Evolutionary conservation across 23 tunicate genomes (phyloP).

Genomic region (Oikopleura dioica): DNA sequence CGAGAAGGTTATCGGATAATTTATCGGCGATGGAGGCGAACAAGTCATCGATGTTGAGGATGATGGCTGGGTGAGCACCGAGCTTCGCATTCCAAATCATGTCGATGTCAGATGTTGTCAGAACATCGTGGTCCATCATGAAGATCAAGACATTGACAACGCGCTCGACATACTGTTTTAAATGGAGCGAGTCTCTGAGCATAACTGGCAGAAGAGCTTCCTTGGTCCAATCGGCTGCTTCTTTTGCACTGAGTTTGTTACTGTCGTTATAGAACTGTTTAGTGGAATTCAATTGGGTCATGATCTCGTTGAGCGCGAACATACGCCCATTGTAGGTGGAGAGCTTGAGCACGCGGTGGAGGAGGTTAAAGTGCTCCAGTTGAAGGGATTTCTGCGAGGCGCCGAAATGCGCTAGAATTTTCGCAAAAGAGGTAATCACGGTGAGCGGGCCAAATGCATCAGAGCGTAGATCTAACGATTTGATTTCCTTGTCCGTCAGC

Average conservation of each 20-base stretch:
- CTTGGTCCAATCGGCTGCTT: not conserved
- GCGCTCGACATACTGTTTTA: slow-evolving; percentile 1
- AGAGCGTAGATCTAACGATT: too few species aligned
- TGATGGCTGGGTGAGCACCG: slow-evolving; percentile 5
- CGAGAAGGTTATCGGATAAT: not conserved
- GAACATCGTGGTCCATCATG: not conserved
- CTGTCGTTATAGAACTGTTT: not conserved
- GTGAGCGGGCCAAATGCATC: too few species aligned
- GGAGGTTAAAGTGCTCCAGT: not conserved
- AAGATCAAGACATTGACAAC: not conserved
- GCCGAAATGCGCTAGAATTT: too few species aligned
- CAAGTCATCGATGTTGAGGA: not conserved
- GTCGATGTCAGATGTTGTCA: not conserved
- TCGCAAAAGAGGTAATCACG: too few species aligned
- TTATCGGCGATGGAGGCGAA: not conserved
- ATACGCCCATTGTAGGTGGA: not conserved
- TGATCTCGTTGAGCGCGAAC: not conserved
- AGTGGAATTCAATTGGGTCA: not conserved
- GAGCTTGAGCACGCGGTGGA: not conserved
- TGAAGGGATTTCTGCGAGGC: too few species aligned
- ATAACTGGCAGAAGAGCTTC: not conserved
- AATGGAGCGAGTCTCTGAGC: slow-evolving; percentile 2
- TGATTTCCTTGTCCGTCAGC: too few species aligned
- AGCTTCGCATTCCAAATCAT: slow-evolving; percentile 3
- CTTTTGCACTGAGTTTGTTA: not conserved